Base-by-base conservation (phyloP, 2,888 invertebrate genomes). In the Steromphala cineraria region DNA sequence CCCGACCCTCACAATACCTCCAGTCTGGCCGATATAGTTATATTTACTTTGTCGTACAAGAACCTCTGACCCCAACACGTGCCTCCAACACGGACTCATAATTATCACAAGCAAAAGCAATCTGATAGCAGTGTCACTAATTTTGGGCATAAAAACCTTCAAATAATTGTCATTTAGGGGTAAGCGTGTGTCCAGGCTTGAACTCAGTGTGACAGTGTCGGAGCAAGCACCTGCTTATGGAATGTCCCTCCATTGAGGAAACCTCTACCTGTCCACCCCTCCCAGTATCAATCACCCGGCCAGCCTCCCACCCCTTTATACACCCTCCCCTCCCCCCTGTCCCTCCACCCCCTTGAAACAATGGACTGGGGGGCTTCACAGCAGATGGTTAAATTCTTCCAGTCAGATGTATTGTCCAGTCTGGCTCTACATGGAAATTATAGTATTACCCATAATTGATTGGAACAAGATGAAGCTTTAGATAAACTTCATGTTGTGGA, bases 101-200 rank as follows among this genome's bases (percentile, higher is more conserved):
- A 62, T 62, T 62, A 62, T 62, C 62, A 62, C 62, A 62, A 62
- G 62, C 62, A 62, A 62, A 13, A 62, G 62, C 62, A 62, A 62
- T 62, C 62, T 10, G 62, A 62, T 62, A 62, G 62, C 62, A 62
- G 62, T 24, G 62, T 28, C 62, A 62, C 62, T 62, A 62, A 62
- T 62, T 62, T 62, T 13, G 62, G 24, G 10, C 24, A 62, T 62
- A 24, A 62, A 62, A 62, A 62, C 46, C 24, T 62, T 62, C 62
- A 21, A 62, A 62, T 62, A 62, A 62, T 62, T 62, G 62, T 62
- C 62, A 62, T 62, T 24, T 62, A 28, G 24, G n/a, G n/a, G 24
- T 3, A n/a, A 62, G 62, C 62, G 28, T 28, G 62, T 62, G 62
- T 24, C 62, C 62, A 24, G 10, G 24, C 13, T 24, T 62, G 62